Base-by-base conservation (phyloP, 1,140 invertebrate species). In the Phortica variegata region DNA sequence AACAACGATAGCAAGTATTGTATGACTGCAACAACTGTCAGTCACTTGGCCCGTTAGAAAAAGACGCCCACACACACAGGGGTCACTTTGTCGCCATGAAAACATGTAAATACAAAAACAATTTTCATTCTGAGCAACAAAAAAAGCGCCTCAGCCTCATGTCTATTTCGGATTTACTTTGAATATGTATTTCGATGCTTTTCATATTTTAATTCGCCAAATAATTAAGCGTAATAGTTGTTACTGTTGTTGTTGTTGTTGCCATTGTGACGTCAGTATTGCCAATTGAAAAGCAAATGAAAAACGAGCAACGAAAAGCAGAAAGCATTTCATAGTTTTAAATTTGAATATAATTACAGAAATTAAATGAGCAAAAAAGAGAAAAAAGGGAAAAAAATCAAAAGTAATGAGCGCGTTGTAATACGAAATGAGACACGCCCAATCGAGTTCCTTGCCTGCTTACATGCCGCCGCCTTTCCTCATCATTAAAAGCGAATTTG, bases 341-440 rank as follows among this genome's bases (percentile, higher is more conserved):
- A 63, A 68, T 68, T 68, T 69, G 60, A 68, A 68, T 68, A 68
- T 60, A 69, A 68, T 68, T 68, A 60, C 63, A 26, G 5, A 60
- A 68, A 68, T 66, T 66, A 61, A 34, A 38, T 17, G 18, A 38
- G 18, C 33, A 47, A 47, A 15, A 31, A 18, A 10, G 31, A 21
- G 23, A 26, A 6, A 26, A 26, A 5, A 26, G 23, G 23, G 5
- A 26, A 26, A 26, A 26, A 26, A 43, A 32, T 12, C 58, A 65
- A 65, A 54, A 56, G 52, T 26, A 42, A 53, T 36, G 7, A n/a
- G n/a, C n/a, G n/a, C n/a, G n/a, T n/a, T n/a, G n/a, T n/a, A 34
- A 54, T 43, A 50, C 40, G 54, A 57, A 41, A 23, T 18, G 16
- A 18, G 40, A 44, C 63, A 68, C 63, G 63, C 63, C 63, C 63